These are phyloP conservation scores for Petrolisthes manimaculis DNA, from an alignment of 2,888 invertebrate species.

Conservation along the genomic window DNA sequence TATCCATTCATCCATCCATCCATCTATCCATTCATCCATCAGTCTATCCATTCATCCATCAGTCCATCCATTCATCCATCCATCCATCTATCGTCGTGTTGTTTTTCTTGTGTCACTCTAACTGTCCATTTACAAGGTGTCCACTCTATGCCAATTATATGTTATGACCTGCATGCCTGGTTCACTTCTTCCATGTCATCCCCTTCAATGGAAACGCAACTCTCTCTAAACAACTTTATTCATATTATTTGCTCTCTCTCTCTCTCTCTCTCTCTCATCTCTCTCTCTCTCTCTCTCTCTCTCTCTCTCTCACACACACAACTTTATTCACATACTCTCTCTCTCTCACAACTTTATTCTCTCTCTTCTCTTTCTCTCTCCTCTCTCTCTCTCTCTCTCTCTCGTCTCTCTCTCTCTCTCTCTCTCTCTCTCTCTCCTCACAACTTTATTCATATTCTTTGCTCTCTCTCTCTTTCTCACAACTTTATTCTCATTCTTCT, in stretches of 20 bases:
- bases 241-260: neutral
- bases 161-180: neutral
- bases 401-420: neutral
- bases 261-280: neutral
- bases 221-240: neutral
- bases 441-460: neutral
- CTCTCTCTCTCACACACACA: neutral
- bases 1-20: neutral
- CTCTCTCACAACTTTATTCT: neutral
- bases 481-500: neutral
- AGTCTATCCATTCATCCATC: constrained; percentile 5
- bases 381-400: neutral
- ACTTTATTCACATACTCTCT: neutral
- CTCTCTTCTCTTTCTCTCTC: neutral
- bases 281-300: neutral
- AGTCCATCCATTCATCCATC: neutral
- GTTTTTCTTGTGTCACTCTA: neutral
- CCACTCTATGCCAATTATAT: neutral
- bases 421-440: neutral
- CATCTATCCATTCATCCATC: constrained; percentile 3
- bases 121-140: neutral
- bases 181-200: neutral
- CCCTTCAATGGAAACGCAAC: neutral
- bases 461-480: neutral
- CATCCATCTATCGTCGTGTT: neutral